These are phyloP conservation scores for Linhomoeus sp. DNA, from an alignment of 2,888 invertebrate species.

Conservation along the genomic window DNA sequence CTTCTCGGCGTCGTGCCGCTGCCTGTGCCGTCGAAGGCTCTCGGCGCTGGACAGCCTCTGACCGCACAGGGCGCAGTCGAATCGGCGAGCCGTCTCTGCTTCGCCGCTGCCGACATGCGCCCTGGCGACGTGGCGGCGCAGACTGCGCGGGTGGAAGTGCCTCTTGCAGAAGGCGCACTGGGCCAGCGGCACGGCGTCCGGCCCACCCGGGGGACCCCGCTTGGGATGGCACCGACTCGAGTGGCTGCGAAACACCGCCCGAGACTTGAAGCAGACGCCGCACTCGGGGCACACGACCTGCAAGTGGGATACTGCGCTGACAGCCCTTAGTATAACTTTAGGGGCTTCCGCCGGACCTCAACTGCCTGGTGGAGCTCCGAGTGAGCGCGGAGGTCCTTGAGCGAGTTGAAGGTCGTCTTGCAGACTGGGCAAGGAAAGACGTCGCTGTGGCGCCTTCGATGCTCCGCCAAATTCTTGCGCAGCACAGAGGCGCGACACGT, in stretches of 20 bases:
- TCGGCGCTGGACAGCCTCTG: no score
- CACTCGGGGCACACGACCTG: slow-evolving; percentile 4
- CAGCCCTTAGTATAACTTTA: no score
- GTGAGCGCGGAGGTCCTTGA: neutral
- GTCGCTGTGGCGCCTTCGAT: no score
- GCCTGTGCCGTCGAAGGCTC: no score
- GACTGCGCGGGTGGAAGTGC: slow-evolving; percentile 45
- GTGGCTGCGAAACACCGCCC: neutral
- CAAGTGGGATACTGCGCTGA: no score
- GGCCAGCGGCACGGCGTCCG: slow-evolving; percentile 33
- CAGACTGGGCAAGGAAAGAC: neutral
- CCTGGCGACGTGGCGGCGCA: slow-evolving; percentile 4
- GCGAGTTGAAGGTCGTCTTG: neutral
- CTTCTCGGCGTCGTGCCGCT: no score
- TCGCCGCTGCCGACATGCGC: neutral
- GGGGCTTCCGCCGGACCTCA: no score
- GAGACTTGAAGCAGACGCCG: slow-evolving; percentile 1
- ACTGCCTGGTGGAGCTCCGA: neutral
- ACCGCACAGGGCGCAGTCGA: no score
- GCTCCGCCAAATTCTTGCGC: no score
- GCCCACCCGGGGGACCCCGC: no score
- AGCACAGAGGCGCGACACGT: no score
- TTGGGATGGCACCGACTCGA: neutral
- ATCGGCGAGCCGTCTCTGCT: no score
- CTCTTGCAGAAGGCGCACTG: slow-evolving; percentile 49